Conservation (phyloP, 2,113 vertebrate species). For the Myiagra hebetior region DNA sequence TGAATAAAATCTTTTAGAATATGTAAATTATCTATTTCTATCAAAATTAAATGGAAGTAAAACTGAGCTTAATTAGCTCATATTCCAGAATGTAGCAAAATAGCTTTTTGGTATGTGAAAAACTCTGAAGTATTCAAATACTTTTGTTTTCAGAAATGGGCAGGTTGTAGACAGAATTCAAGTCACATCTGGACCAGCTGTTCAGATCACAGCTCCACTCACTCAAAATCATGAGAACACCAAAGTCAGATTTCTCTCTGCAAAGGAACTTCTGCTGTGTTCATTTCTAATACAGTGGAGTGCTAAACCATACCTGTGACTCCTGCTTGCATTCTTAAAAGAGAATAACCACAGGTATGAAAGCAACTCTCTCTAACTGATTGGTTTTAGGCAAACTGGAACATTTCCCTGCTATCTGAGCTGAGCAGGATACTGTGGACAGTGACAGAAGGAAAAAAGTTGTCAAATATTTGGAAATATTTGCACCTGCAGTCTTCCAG, state of each 20-base stretch:
- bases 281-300: neutral
- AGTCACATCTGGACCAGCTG: neutral
- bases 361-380: neutral
- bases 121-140: neutral
- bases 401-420: neutral
- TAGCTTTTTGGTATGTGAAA: neutral
- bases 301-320: neutral
- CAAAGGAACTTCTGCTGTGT: neutral
- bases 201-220: neutral
- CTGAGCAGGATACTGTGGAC: neutral
- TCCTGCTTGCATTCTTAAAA: neutral
- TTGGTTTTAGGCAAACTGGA: neutral
- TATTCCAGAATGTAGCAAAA: neutral
- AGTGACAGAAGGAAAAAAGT: neutral
- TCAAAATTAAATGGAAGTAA: slow-evolving; percentile 16
- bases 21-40: neutral
- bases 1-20: slow-evolving; percentile 30
- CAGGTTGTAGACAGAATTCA: neutral
- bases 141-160: neutral
- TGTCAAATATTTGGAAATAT: neutral
- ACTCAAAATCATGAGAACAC: neutral
- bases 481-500: neutral
- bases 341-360: neutral
- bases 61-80: slow-evolving; percentile 20
- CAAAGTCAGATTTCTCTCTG: neutral